phyloP scores from a whole-genome alignment of 2,113 vertebrate genomes.

The Sander vitreus region DNA sequence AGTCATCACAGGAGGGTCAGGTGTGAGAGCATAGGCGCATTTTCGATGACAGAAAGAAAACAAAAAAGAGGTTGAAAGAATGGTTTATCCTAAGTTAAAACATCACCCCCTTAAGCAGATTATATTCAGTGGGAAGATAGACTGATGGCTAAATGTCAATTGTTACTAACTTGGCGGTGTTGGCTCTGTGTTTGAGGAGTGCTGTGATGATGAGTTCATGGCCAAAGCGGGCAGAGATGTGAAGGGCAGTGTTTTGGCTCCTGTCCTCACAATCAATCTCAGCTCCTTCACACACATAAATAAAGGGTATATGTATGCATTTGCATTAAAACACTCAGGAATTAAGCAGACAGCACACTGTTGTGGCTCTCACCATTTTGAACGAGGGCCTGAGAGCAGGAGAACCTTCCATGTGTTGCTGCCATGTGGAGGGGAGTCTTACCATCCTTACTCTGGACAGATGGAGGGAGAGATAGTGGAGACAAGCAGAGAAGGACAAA shows the following conservation, averaged over 20 bases:
- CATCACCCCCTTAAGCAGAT: not conserved
- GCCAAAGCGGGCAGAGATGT: conserved; percentile 95
- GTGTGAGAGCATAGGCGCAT: not conserved
- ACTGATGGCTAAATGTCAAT: conserved; percentile 41
- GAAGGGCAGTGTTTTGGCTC: conserved; percentile 95
- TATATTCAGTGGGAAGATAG: not conserved
- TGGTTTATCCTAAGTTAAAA: not conserved
- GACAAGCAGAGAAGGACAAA: not conserved
- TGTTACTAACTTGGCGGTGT: conserved; percentile 93
- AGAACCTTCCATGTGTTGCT: conserved; percentile 96
- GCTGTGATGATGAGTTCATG: conserved; percentile 98
- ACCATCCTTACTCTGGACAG: conserved; percentile 94
- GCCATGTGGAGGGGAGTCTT: conserved; percentile 99
- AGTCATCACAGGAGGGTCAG: conserved; percentile 32
- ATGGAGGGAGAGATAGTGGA: conserved; percentile 24
- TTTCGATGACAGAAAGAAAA: not conserved
- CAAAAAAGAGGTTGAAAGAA: not conserved
- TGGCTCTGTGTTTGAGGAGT: conserved; percentile 93
- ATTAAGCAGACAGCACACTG: not conserved
- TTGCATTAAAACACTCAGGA: not conserved
- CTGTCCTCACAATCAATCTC: conserved; percentile 96
- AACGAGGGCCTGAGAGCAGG: conserved; percentile 98
- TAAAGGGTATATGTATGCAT: not conserved
- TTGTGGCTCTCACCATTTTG: conserved; percentile 89
- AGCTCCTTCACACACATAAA: conserved; percentile 85